Percentiles rank a stretch among this genome's conserved stretches.
phyloP scores from a whole-genome alignment of 2,113 vertebrate species.

The Oreamnos americanus region DNA sequence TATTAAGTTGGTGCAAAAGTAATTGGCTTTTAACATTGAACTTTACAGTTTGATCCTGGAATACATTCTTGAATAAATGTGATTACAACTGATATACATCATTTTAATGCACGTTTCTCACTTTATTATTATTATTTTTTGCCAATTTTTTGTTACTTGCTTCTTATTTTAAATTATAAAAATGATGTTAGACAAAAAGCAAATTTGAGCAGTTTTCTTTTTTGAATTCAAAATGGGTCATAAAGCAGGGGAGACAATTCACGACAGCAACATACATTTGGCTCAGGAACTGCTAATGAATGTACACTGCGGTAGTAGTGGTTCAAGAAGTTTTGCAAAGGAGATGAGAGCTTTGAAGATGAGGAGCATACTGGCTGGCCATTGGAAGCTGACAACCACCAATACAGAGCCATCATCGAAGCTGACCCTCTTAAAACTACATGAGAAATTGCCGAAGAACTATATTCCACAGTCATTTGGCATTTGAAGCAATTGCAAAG shows the following conservation, averaged over 20 bases:
- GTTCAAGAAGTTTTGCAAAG: not conserved
- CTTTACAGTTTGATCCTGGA: not conserved
- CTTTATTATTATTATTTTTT: not conserved
- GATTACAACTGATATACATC: not conserved
- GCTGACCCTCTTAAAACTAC: not conserved
- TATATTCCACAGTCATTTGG: not conserved
- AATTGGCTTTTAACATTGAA: not conserved
- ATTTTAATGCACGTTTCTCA: not conserved
- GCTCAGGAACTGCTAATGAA: not conserved
- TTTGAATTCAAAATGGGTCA: not conserved
- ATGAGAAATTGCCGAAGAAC: not conserved
- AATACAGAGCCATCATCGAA: not conserved
- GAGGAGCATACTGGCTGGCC: not conserved
- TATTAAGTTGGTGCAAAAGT: not conserved
- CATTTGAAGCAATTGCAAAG: not conserved
- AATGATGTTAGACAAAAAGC: not conserved
- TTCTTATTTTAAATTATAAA: not conserved
- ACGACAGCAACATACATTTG: not conserved
- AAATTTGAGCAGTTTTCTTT: not conserved
- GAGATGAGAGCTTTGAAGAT: not conserved
- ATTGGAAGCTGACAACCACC: not conserved
- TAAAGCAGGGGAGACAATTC: not conserved
- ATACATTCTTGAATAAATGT: not conserved
- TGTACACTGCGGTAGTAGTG: not conserved
- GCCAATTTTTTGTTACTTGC: not conserved